Conservation (phyloP, 2,888 invertebrate genomes). For the Hipparchia sbordonii region DNA sequence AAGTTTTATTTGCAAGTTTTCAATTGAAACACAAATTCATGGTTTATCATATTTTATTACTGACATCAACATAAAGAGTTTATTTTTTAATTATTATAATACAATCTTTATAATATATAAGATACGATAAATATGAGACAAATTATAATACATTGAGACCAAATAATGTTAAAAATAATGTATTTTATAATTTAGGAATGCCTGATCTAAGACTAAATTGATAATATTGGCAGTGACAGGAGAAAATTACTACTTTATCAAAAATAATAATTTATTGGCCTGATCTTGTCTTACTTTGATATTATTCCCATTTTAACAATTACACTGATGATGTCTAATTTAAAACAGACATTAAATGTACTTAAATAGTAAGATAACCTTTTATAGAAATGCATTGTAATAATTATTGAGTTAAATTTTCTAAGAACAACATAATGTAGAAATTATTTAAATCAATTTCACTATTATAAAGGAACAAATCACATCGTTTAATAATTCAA, state of each 20-base stretch:
- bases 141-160: conserved; percentile 80
- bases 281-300: conserved; percentile 32
- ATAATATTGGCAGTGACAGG: conserved; percentile 72
- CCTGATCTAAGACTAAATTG: conserved; percentile 56
- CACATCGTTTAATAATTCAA: conserved; percentile 58
- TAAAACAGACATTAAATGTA: conserved; percentile 27
- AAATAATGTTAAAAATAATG: conserved; percentile 65
- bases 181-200: conserved; percentile 64
- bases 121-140: conserved; percentile 69
- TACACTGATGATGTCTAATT: conserved; percentile 16
- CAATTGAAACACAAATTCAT: conserved; percentile 26
- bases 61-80: conserved; percentile 72
- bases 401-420: conserved; percentile 46
- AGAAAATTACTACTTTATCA: conserved; percentile 43
- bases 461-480: conserved; percentile 71
- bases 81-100: conserved; percentile 59
- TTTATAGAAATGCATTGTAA: conserved; percentile 42
- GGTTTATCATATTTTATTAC: conserved; percentile 74
- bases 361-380: conserved; percentile 31
- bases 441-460: conserved; percentile 38
- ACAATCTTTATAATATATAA: conserved; percentile 71
- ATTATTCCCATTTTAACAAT: conserved; percentile 19
- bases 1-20: conserved; percentile 18
- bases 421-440: conserved; percentile 42
- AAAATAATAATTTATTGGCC: conserved; percentile 40